These are phyloP conservation scores for Albula glossodonta DNA, from an alignment of 2,113 vertebrate genomes.

Conservation along the genomic window DNA sequence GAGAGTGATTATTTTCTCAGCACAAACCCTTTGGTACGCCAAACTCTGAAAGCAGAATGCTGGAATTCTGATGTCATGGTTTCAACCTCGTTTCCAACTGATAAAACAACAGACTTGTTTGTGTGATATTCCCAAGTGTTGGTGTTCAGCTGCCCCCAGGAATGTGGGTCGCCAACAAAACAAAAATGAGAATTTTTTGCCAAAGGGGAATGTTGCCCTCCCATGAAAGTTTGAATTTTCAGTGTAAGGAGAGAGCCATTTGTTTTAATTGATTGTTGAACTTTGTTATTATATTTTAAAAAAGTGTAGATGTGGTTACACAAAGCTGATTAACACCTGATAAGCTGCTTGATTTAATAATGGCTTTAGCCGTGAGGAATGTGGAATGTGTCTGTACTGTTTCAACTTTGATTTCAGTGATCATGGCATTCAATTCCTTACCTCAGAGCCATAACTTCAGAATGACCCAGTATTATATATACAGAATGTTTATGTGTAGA, in stretches of 20 bases:
- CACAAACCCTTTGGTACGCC: not conserved
- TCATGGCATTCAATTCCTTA: not conserved
- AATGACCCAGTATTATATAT: not conserved
- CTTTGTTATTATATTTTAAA: not conserved
- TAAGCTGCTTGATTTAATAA: not conserved
- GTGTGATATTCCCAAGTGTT: slow-evolving; percentile 36
- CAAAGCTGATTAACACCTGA: not conserved
- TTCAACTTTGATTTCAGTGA: not conserved
- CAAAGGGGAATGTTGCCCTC: slow-evolving; percentile 2
- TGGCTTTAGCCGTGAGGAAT: no score
- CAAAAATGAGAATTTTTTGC: slow-evolving; percentile 21
- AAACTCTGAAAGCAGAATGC: slow-evolving; percentile 10
- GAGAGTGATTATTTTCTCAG: slow-evolving; percentile 9
- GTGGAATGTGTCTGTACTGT: not conserved
- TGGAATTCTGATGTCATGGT: slow-evolving; percentile 37
- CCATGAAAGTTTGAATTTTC: not conserved
- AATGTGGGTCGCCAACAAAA: slow-evolving; percentile 21
- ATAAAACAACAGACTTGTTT: slow-evolving; percentile 38
- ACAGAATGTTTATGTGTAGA: not conserved
- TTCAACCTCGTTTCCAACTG: slow-evolving; percentile 27
- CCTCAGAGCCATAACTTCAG: not conserved
- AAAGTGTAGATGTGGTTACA: not conserved
- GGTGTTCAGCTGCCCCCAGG: slow-evolving; percentile 21
- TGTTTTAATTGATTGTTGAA: not conserved
- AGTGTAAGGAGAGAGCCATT: not conserved